Evolutionary conservation across 2,797 vertebrate genomes (phyloP), one percentile per base, ranked within the genome.

Genomic region (Enteromius anoplus): DNA sequence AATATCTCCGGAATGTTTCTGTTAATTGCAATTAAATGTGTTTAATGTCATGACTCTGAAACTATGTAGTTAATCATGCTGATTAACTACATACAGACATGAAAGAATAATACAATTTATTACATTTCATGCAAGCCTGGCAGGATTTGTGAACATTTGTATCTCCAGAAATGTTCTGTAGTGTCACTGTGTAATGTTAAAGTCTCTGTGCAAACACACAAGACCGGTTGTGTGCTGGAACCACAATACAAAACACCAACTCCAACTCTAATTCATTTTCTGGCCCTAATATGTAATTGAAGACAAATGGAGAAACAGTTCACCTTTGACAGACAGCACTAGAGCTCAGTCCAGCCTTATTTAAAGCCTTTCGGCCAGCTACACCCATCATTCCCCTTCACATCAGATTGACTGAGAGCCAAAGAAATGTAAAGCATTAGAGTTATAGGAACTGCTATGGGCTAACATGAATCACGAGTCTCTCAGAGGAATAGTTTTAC

Each of bases 401-500:
- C 34, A 65, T 49, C 69, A 23, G 64, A 68, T 32, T 51, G 70
- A 49, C 66, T 21, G 78, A 71, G 34, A 65, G 29, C 40, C 78
- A 60, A 26, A 70, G 66, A 55, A 71, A 80, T 23, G 4, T 19
- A 53, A 12, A 64, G 79, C 55, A 49, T 45, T 37, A 88, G 78
- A 79, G 73, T 91, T 89, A 88, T 62, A 87, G 83, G 73, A 88
- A 91, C 85, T 0, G 78, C 89, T 88, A 81, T 6, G 65, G 89
- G 90, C 88, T 89, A 88, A 89, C 83, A 80, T 90, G 92, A 94
- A 93, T 92, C 90, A 92, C 89, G 89, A 80, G 86, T 68, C 76
- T 92, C 92, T 92, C 93, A 75, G 80, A 90, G 94, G 94, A 92
- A 75, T 81, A 88, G 84, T 90, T 90, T 89, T 93, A 91, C 93